phyloP scores from a whole-genome alignment of 2,888 invertebrate species.

The Hirtodrosophila duncani region DNA sequence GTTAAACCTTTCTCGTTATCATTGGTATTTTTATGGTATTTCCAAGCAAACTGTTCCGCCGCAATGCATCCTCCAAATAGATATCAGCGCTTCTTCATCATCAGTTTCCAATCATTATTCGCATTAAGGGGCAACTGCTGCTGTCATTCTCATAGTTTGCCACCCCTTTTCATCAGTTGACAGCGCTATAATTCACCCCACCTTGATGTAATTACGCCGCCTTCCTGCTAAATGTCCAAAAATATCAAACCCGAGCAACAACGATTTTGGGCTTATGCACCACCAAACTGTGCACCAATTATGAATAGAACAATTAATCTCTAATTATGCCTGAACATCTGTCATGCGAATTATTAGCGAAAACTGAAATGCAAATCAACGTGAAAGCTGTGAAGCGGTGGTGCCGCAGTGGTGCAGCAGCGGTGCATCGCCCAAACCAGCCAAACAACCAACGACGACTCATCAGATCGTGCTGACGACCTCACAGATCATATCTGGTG shows the following conservation, averaged over 20 bases:
- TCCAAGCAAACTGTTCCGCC: too few species aligned
- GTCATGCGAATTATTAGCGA: slow-evolving; percentile 72
- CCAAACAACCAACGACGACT: neutral
- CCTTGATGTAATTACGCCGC: slow-evolving; percentile 35
- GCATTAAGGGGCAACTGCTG: slow-evolving; percentile 62
- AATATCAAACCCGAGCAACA: slow-evolving; percentile 52
- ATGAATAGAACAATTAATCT: slow-evolving; percentile 77
- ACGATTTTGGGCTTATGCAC: neutral
- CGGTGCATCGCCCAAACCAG: neutral
- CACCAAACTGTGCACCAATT: slow-evolving; percentile 48
- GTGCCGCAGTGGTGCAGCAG: too few species aligned
- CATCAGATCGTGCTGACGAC: slow-evolving; percentile 46
- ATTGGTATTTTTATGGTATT: too few species aligned
- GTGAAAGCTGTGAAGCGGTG: slow-evolving; percentile 20
- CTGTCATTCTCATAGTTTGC: slow-evolving; percentile 37
- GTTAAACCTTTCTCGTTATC: too few species aligned
- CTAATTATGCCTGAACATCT: slow-evolving; percentile 77
- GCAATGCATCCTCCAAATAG: too few species aligned
- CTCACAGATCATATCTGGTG: slow-evolving; percentile 48
- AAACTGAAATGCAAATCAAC: slow-evolving; percentile 60
- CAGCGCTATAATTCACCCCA: slow-evolving; percentile 34
- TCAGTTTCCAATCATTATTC: slow-evolving; percentile 22
- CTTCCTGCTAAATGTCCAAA: slow-evolving; percentile 59
- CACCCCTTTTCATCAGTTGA: slow-evolving; percentile 20
- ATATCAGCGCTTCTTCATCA: too few species aligned